Evolutionary conservation across 2,888 invertebrate species (phyloP).

Genomic region (Tetranychus truncatus): DNA sequence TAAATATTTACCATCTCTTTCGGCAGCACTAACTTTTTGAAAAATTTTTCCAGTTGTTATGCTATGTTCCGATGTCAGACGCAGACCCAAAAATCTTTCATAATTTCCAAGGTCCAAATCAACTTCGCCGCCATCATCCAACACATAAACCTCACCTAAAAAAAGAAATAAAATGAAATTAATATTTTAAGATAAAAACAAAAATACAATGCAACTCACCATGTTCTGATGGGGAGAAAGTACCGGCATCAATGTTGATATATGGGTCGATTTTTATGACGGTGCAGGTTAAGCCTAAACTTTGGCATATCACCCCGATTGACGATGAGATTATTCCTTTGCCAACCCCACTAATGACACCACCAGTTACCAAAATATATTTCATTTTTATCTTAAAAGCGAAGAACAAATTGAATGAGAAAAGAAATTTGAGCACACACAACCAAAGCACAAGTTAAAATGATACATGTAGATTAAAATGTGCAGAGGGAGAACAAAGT

Average conservation of each 20-base stretch:
- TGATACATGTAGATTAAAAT: too few relatives aligned
- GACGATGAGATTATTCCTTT: slow-evolving; percentile 89
- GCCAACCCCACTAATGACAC: slow-evolving; percentile 95
- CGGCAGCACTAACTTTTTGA: slow-evolving; percentile 78
- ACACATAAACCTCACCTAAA: slow-evolving; percentile 88
- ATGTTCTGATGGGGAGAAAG: slow-evolving; percentile 96
- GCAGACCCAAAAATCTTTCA: slow-evolving; percentile 88
- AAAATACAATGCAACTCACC: slow-evolving; percentile 44
- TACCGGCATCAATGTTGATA: slow-evolving; percentile 96
- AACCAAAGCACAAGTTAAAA: too few relatives aligned
- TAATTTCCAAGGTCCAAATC: slow-evolving; percentile 98
- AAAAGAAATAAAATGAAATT: slow-evolving; percentile 18
- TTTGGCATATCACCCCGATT: slow-evolving; percentile 84
- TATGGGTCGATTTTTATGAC: slow-evolving; percentile 99
- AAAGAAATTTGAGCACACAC: too few relatives aligned
- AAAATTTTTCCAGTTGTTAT: slow-evolving; percentile 99
- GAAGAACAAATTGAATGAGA: too few relatives aligned
- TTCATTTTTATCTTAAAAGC: slow-evolving; percentile 47
- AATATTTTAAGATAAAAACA: neutral
- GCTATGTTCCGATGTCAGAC: slow-evolving; percentile 84
- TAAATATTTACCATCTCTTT: slow-evolving; percentile 81
- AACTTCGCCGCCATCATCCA: slow-evolving; percentile 97
- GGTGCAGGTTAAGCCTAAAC: slow-evolving; percentile 83
- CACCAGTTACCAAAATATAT: slow-evolving; percentile 93
- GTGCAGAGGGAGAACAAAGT: too few relatives aligned